phyloP scores from a whole-genome alignment of 2,888 invertebrate species.

The Eudasyphora cyanicolor region DNA sequence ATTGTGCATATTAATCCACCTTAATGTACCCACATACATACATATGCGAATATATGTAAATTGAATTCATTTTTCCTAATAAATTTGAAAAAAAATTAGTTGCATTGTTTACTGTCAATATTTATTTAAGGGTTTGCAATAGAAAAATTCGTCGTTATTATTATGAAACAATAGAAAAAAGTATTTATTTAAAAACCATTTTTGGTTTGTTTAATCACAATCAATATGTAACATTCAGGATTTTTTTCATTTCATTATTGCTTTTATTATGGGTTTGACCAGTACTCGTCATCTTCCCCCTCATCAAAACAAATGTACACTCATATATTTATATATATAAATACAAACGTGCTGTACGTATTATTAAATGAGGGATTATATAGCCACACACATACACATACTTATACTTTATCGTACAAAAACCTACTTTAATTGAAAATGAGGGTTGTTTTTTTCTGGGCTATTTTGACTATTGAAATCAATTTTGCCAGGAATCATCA shows the following conservation, averaged over 20 bases:
- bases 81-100: conserved; percentile 3
- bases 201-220: conserved; percentile 31
- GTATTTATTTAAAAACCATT: conserved; percentile 54
- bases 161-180: background rate
- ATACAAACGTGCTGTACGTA: too few species aligned
- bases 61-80: conserved; percentile 36
- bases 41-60: conserved; percentile 26
- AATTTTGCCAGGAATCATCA: conserved; percentile 14
- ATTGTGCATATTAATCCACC: too few species aligned
- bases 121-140: conserved; percentile 19
- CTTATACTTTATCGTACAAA: too few species aligned
- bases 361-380: conserved; percentile 52
- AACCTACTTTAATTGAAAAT: conserved; percentile 56
- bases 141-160: conserved; percentile 3
- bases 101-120: conserved; percentile 13
- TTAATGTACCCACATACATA: conserved; percentile 38
- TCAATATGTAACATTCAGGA: conserved; percentile 7
- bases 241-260: conserved; percentile 3
- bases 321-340: too few species aligned
- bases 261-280: conserved; percentile 27
- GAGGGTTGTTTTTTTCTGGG: conserved; percentile 59
- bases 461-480: conserved; percentile 13
- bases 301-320: too few species aligned
- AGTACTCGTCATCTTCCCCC: conserved; percentile 42
- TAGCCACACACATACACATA: conserved; percentile 25